A percentile compares a stretch with the other conserved stretches of the same genome.
Evolutionary conservation across 2,888 invertebrate species (phyloP).

Genomic region (Campopleginae sp.): DNA sequence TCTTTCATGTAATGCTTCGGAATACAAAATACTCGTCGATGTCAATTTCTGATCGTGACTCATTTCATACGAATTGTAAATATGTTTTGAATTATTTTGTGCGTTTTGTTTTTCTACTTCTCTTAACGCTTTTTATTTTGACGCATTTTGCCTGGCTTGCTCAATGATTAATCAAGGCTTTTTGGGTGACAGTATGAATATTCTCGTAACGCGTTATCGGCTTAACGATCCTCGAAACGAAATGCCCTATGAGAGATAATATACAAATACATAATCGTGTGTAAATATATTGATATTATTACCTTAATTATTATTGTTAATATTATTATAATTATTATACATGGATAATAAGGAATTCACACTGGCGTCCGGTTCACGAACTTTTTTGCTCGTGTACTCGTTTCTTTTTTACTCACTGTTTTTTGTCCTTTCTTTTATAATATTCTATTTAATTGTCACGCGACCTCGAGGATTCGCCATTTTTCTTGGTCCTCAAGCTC

Average conservation of each 20-base stretch:
- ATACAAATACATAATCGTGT: conserved; percentile 57
- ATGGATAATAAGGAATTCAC: conserved; percentile 47
- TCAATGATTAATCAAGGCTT: conserved; percentile 43
- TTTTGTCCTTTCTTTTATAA: conserved; percentile 21
- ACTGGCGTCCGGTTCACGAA: conserved; percentile 51
- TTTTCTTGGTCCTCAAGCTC: conserved; percentile 21
- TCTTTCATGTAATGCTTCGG: conserved; percentile 37
- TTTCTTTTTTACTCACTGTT: conserved; percentile 37
- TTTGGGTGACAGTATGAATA: conserved; percentile 37
- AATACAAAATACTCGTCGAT: conserved; percentile 43
- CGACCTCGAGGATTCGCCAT: neutral
- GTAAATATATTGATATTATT: conserved; percentile 57
- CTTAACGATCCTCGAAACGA: conserved; percentile 30
- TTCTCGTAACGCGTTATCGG: conserved; percentile 30
- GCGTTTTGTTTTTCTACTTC: neutral
- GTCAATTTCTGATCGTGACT: conserved; percentile 38
- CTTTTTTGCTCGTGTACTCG: conserved; percentile 31
- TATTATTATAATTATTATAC: conserved; percentile 42
- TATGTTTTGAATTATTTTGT: conserved; percentile 31
- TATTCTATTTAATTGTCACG: conserved; percentile 2
- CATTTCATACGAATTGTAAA: conserved; percentile 58
- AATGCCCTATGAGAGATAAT: conserved; percentile 52
- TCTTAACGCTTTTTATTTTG: conserved; percentile 16
- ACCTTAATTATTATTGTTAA: conserved; percentile 49
- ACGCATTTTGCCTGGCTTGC: conserved; percentile 36